Evolutionary conservation across 2,797 vertebrate species (phyloP).

Genomic region (Etheostoma perlongum): DNA sequence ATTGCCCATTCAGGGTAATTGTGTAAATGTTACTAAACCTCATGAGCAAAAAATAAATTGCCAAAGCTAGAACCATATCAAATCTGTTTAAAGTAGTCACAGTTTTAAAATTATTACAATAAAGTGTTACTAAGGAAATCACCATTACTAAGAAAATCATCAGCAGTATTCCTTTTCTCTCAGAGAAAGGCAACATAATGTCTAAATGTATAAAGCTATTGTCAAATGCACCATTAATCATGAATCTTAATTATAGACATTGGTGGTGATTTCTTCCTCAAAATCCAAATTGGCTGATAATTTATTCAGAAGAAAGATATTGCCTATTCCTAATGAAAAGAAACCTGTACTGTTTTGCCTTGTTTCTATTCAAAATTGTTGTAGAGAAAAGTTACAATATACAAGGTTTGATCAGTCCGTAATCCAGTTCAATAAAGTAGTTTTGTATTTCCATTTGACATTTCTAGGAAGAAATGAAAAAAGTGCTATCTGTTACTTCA

Average conservation of each 20-base stretch:
- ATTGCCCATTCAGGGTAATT: slow-evolving; percentile 36
- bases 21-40: slow-evolving; percentile 36
- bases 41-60: slow-evolving; percentile 11
- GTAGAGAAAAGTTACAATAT: background rate
- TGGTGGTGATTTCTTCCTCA: background rate
- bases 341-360: background rate
- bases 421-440: background rate
- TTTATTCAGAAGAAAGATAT: slow-evolving; percentile 1
- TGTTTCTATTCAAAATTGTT: background rate
- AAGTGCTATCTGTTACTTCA: background rate
- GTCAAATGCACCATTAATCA: background rate
- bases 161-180: background rate
- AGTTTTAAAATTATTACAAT: slow-evolving; percentile 17
- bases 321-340: slow-evolving; percentile 6
- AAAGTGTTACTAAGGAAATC: background rate
- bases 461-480: slow-evolving; percentile 16
- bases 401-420: background rate
- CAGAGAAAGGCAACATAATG: background rate
- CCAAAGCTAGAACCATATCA: slow-evolving; percentile 5
- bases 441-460: slow-evolving; percentile 18
- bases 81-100: slow-evolving; percentile 4
- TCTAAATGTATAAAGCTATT: background rate
- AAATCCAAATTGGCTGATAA: slow-evolving; percentile 1
- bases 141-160: background rate
- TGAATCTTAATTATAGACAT: slow-evolving; percentile 9